These are phyloP conservation scores for Mastomys natalensis DNA, from an alignment of 2,113 vertebrate species.

Conservation along the genomic window DNA sequence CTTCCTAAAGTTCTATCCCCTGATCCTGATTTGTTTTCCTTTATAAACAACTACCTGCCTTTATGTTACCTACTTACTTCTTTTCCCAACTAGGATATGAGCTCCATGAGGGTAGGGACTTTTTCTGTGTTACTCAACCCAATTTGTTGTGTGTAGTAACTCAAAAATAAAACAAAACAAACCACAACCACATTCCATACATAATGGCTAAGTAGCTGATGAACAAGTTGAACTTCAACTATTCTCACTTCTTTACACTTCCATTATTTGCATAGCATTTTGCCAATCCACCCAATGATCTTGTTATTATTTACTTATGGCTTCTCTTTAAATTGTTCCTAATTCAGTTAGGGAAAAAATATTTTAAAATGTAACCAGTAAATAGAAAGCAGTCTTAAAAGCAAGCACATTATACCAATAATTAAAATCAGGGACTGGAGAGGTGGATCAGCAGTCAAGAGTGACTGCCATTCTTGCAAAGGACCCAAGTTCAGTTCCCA, in stretches of 20 bases:
- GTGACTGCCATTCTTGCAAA: too few species aligned
- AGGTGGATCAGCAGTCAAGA: background rate
- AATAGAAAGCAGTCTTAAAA: slow-evolving; percentile 33
- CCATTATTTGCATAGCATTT: slow-evolving; percentile 19
- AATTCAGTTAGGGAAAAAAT: slow-evolving; percentile 40
- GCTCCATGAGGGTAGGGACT: background rate
- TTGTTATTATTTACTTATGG: slow-evolving; percentile 25
- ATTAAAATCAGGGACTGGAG: background rate
- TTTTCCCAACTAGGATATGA: background rate
- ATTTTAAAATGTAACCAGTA: slow-evolving; percentile 43
- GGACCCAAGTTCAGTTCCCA: background rate
- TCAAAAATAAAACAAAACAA: too few species aligned
- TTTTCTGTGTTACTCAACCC: background rate
- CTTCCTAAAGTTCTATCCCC: background rate
- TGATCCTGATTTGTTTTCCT: slow-evolving; percentile 7
- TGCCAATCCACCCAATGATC: background rate
- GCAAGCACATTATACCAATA: background rate
- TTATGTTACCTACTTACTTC: background rate
- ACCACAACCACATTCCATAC: background rate
- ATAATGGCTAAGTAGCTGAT: background rate
- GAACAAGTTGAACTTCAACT: background rate
- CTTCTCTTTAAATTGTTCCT: slow-evolving; percentile 12
- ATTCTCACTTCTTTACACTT: slow-evolving; percentile 19
- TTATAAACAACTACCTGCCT: background rate
- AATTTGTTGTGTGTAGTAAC: background rate